Conservation (phyloP, 2,888 invertebrate genomes). For the Perizoma flavofasciatum region DNA sequence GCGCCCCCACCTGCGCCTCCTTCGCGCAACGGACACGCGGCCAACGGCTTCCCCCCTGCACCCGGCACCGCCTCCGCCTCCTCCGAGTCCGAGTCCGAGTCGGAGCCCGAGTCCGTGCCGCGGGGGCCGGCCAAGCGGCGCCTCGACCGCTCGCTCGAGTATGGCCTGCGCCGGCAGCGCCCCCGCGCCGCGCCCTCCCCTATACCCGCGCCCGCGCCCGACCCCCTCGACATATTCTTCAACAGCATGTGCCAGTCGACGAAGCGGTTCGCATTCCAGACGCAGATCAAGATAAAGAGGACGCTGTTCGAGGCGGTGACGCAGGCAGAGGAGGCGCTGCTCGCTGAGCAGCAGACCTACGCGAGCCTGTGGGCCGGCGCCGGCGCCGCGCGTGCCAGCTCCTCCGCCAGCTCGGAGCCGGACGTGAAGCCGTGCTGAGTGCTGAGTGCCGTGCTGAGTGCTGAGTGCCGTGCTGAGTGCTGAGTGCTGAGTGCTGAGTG, state of each 20-base stretch:
- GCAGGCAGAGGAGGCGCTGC: conserved; percentile 70
- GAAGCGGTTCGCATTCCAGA: conserved; percentile 69
- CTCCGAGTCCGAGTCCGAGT: conserved; percentile 45
- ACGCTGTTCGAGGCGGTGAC: conserved; percentile 69
- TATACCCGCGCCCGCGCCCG: conserved; percentile 41
- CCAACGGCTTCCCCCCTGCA: conserved; percentile 22
- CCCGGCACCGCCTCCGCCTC: conserved; percentile 23
- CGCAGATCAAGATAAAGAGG: conserved; percentile 73
- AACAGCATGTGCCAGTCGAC: conserved; percentile 78
- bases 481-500: too few relatives aligned
- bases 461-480: too few relatives aligned
- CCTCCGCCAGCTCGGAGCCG: conserved; percentile 43
- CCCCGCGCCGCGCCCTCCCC: conserved; percentile 23
- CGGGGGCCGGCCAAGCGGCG: conserved; percentile 37
- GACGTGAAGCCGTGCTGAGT: conserved; percentile 23
- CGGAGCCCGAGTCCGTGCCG: conserved; percentile 46
- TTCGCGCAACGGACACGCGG: conserved; percentile 35
- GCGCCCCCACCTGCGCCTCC: conserved; percentile 33
- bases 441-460: too few relatives aligned
- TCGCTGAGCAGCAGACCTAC: conserved; percentile 73
- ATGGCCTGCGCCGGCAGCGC: conserved; percentile 18
- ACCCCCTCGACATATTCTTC: conserved; percentile 76
- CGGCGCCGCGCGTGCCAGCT: conserved; percentile 2
- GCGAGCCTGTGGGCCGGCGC: conserved; percentile 66
- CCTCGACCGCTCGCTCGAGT: conserved; percentile 21